These are phyloP conservation scores for Desoria tigrina DNA, from an alignment of 2,888 invertebrate genomes.

Conservation along the genomic window DNA sequence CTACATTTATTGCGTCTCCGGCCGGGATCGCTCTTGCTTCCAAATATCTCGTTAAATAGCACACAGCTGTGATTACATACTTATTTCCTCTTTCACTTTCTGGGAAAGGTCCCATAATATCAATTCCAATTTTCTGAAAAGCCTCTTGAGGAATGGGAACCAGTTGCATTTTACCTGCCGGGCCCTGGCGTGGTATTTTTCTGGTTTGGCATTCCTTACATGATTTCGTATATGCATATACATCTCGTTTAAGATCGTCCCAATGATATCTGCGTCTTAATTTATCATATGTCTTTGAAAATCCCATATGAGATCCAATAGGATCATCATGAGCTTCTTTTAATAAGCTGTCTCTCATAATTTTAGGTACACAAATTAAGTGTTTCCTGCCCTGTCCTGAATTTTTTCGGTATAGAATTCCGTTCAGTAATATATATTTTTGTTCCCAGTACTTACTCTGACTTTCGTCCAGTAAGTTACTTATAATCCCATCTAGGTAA, in stretches of 20 bases:
- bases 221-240: neutral
- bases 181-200: neutral
- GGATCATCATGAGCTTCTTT: neutral
- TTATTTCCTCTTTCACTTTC: no score
- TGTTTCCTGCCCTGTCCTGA: no score
- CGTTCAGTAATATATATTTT: no score
- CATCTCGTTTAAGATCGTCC: neutral
- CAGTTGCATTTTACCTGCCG: neutral
- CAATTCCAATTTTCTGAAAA: neutral
- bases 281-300: slow-evolving; percentile 7
- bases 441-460: no score
- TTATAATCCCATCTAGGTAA: neutral
- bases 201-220: neutral
- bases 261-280: neutral
- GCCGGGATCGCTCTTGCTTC: neutral
- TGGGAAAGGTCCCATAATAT: neutral
- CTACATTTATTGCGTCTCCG: neutral
- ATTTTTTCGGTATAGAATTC: no score
- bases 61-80: neutral
- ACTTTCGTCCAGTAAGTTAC: neutral
- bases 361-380: no score
- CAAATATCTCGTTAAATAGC: neutral
- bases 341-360: neutral
- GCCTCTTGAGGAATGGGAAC: neutral
- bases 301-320: neutral